Percentiles rank a stretch among this genome's conserved stretches.
phyloP scores from a whole-genome alignment of 1,140 invertebrate genomes.

The Cydia splendana region DNA sequence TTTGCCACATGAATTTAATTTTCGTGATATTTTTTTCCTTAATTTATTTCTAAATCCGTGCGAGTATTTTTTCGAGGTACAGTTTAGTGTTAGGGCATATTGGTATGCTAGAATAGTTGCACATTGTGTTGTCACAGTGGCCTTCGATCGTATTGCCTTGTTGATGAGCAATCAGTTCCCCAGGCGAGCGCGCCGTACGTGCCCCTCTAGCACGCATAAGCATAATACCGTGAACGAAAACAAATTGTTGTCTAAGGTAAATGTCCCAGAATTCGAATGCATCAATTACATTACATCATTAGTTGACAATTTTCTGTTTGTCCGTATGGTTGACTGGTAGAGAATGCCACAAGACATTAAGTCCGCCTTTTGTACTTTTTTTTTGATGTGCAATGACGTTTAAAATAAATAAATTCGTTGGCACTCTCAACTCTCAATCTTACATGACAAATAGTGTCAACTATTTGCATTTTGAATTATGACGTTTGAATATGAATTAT shows the following conservation, averaged over 20 bases:
- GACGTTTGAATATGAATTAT: too few relatives aligned
- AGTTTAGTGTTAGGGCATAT: constrained; percentile 58
- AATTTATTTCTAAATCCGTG: constrained; percentile 68
- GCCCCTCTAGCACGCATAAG: constrained; percentile 34
- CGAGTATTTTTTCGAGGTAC: constrained; percentile 49
- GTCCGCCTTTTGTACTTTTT: too few relatives aligned
- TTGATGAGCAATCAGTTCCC: constrained; percentile 66
- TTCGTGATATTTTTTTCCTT: constrained; percentile 74
- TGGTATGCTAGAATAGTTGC: constrained; percentile 71
- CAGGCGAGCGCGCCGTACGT: constrained; percentile 39
- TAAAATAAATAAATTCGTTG: background rate
- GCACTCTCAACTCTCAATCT: background rate
- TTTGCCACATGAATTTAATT: constrained; percentile 76
- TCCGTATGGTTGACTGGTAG: too few relatives aligned
- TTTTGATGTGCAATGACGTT: too few relatives aligned
- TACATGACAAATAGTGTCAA: background rate
- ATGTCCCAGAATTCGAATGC: background rate
- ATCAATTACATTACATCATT: too few relatives aligned
- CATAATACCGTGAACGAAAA: background rate
- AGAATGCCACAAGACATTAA: too few relatives aligned
- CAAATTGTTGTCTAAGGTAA: background rate
- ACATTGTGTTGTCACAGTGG: constrained; percentile 74
- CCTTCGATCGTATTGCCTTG: constrained; percentile 71
- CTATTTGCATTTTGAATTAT: background rate
- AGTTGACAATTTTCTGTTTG: too few relatives aligned